Percentiles rank a stretch among this genome's conserved stretches.
Conservation (phyloP, 2,113 vertebrate species). For the Anthoscopus minutus region DNA sequence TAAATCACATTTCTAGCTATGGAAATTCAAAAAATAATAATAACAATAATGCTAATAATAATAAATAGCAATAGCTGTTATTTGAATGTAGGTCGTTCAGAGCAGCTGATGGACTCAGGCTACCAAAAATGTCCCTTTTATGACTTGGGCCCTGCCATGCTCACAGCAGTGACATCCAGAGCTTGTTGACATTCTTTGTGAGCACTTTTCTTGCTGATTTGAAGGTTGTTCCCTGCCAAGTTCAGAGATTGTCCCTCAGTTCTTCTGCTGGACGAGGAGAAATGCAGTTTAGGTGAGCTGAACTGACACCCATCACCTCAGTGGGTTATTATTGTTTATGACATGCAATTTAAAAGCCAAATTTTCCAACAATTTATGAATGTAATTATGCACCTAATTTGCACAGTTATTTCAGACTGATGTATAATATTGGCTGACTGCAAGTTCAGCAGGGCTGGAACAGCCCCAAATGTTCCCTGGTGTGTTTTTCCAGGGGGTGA, state of each 20-base stretch:
- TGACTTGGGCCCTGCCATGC: background rate
- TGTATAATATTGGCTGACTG: slow-evolving; percentile 10
- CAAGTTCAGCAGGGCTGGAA: background rate
- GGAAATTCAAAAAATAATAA: background rate
- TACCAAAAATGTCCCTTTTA: background rate
- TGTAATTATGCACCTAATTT: slow-evolving; percentile 46
- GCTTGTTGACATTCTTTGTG: background rate
- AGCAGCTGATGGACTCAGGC: background rate
- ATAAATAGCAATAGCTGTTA: background rate
- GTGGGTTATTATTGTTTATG: slow-evolving; percentile 38
- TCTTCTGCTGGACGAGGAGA: background rate
- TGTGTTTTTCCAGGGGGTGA: slow-evolving; percentile 4
- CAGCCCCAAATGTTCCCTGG: background rate
- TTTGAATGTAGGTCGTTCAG: background rate
- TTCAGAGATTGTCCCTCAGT: background rate
- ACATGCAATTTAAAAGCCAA: slow-evolving; percentile 39
- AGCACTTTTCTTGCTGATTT: background rate
- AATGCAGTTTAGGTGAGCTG: background rate
- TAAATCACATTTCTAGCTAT: background rate
- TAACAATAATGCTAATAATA: background rate
- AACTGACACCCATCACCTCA: slow-evolving; percentile 5
- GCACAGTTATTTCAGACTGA: slow-evolving; percentile 37
- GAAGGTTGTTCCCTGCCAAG: background rate
- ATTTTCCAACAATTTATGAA: slow-evolving; percentile 39
- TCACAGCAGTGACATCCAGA: background rate